phyloP scores from a whole-genome alignment of 1,140 invertebrate genomes.

The Heliconius hewitsoni region DNA sequence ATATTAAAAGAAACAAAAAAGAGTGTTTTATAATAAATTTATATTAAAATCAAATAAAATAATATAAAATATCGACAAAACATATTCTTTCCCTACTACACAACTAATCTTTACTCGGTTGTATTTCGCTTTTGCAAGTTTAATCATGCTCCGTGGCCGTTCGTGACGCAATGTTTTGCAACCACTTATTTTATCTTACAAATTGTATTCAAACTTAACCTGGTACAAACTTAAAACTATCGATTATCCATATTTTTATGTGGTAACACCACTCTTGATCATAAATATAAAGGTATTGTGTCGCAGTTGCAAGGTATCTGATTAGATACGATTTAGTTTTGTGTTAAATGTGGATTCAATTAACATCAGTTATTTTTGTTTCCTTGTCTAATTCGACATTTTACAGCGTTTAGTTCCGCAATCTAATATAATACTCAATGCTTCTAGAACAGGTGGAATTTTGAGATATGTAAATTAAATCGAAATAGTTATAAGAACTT shows the following conservation, averaged over 20 bases:
- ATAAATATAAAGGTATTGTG: neutral
- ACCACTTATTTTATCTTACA: slow-evolving; percentile 79
- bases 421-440: too few species aligned
- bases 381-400: too few species aligned
- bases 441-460: too few species aligned
- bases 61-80: slow-evolving; percentile 38
- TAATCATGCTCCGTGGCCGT: slow-evolving; percentile 71
- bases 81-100: slow-evolving; percentile 24
- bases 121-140: slow-evolving; percentile 80
- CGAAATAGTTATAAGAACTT: too few species aligned
- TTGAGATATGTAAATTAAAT: too few species aligned
- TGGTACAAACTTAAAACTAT: slow-evolving; percentile 4
- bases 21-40: too few species aligned
- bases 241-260: neutral
- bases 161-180: slow-evolving; percentile 80
- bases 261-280: neutral
- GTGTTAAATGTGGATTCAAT: too few species aligned
- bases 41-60: neutral
- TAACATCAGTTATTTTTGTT: too few species aligned
- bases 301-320: too few species aligned
- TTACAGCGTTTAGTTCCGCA: too few species aligned
- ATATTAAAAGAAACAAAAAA: too few species aligned
- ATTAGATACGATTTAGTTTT: too few species aligned
- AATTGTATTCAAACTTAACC: slow-evolving; percentile 65
- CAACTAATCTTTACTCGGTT: slow-evolving; percentile 74